Conservation (phyloP, 2,113 vertebrate genomes). For the Mystacornis crossleyi region DNA sequence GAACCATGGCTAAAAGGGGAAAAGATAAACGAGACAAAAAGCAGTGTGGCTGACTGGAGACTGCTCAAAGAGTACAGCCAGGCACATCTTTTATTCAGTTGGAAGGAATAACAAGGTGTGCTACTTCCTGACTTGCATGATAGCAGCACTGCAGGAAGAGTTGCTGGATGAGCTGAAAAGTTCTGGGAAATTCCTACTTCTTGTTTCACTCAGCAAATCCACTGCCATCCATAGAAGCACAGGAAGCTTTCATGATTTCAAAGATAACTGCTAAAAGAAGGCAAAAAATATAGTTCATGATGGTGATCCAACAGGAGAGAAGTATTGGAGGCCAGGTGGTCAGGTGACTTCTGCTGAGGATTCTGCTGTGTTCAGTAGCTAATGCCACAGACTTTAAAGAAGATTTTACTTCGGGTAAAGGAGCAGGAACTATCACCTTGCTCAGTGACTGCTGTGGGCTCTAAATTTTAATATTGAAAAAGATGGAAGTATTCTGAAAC, state of each 20-base stretch:
- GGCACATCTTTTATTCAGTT: accelerated
- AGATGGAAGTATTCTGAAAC: neutral
- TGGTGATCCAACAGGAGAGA: neutral
- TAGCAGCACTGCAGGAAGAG: neutral
- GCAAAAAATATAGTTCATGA: neutral
- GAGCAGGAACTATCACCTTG: neutral
- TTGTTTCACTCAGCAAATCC: neutral
- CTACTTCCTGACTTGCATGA: neutral
- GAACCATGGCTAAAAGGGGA: neutral
- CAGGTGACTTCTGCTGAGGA: neutral
- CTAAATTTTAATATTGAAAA: neutral
- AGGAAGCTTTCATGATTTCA: neutral
- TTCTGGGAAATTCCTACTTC: neutral
- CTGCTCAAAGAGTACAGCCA: neutral
- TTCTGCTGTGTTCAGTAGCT: neutral
- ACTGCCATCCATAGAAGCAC: neutral
- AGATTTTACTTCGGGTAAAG: neutral
- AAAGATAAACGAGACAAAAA: neutral
- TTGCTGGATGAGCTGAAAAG: neutral
- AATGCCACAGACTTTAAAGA: neutral
- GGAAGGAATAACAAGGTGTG: neutral
- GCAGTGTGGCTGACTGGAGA: neutral
- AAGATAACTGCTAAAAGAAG: neutral
- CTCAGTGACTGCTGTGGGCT: neutral
- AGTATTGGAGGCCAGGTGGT: neutral